Percentiles rank a stretch among this genome's conserved stretches.
Evolutionary conservation across 1,140 invertebrate species (phyloP).

Genomic region (Habropoda laboriosa): DNA sequence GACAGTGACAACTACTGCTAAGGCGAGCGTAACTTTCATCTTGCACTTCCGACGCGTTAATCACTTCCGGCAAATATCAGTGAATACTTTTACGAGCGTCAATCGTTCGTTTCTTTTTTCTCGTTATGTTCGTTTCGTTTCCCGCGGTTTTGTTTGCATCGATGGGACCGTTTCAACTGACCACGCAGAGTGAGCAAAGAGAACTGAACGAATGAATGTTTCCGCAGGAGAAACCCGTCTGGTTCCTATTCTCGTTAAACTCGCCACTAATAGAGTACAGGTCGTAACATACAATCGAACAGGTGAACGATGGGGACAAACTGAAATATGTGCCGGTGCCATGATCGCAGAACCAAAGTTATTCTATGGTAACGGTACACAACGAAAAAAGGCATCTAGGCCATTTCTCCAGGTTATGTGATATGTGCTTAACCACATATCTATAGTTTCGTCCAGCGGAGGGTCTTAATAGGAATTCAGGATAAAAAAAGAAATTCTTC

Average conservation of each 20-base stretch:
- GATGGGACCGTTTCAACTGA: slow-evolving; percentile 20
- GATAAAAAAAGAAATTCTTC: neutral
- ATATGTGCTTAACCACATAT: slow-evolving; percentile 38
- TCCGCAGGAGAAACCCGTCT: slow-evolving; percentile 13
- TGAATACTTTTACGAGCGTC: neutral
- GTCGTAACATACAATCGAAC: slow-evolving; percentile 39
- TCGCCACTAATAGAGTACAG: slow-evolving; percentile 19
- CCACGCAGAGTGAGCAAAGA: slow-evolving; percentile 13
- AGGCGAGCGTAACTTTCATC: slow-evolving; percentile 44
- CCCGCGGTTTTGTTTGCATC: neutral
- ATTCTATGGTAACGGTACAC: slow-evolving; percentile 73
- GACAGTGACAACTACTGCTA: slow-evolving; percentile 28
- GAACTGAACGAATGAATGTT: slow-evolving; percentile 11
- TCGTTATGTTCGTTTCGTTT: neutral
- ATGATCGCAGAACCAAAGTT: slow-evolving; percentile 62
- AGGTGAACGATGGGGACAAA: slow-evolving; percentile 41
- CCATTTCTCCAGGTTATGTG: slow-evolving; percentile 52
- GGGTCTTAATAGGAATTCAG: slow-evolving; percentile 11
- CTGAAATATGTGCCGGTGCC: slow-evolving; percentile 41
- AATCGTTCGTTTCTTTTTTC: neutral
- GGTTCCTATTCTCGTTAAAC: slow-evolving; percentile 24
- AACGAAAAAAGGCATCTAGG: slow-evolving; percentile 76
- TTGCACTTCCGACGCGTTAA: slow-evolving; percentile 23
- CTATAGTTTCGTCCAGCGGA: slow-evolving; percentile 26
- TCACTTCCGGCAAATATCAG: slow-evolving; percentile 28